These are phyloP conservation scores for Neodontobutis hainanensis DNA, from an alignment of 2,113 vertebrate genomes.

Conservation along the genomic window DNA sequence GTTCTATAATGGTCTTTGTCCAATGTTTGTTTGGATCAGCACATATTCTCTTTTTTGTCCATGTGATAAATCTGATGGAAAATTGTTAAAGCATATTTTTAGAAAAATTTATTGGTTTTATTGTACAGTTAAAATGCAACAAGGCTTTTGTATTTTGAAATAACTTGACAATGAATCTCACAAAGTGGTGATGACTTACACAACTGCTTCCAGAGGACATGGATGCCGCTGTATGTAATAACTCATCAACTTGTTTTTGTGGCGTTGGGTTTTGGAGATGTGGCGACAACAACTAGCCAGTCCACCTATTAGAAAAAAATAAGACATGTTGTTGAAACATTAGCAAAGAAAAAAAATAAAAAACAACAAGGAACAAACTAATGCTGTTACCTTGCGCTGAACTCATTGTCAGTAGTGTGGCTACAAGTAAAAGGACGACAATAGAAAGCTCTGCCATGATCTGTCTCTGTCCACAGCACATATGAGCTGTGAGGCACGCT, in stretches of 20 bases:
- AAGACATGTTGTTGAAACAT: not conserved
- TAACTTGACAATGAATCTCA: not conserved
- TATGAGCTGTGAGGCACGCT: constrained; percentile 4
- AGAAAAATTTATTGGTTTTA: too few relatives aligned
- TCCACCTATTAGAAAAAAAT: constrained; percentile 38
- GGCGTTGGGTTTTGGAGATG: constrained; percentile 7
- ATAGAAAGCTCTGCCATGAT: constrained; percentile 34
- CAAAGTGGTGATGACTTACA: constrained; percentile 58
- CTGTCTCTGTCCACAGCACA: not conserved
- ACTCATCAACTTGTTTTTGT: not conserved
- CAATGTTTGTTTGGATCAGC: constrained; percentile 16
- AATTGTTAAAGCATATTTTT: not conserved
- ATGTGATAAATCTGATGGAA: constrained; percentile 63
- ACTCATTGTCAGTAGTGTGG: constrained; percentile 18
- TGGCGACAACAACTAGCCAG: constrained; percentile 51
- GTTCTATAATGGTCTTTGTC: constrained; percentile 54
- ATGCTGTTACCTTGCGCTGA: constrained; percentile 53
- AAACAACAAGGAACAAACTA: not conserved
- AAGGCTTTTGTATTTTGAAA: not conserved
- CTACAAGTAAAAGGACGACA: constrained; percentile 27
- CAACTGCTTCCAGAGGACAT: constrained; percentile 53
- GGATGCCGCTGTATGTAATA: constrained; percentile 45
- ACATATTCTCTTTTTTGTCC: constrained; percentile 47
- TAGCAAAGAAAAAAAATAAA: not conserved
- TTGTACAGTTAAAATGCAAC: too few relatives aligned